Base-by-base conservation (phyloP, 2,797 vertebrate genomes). In the Clangula hyemalis region DNA sequence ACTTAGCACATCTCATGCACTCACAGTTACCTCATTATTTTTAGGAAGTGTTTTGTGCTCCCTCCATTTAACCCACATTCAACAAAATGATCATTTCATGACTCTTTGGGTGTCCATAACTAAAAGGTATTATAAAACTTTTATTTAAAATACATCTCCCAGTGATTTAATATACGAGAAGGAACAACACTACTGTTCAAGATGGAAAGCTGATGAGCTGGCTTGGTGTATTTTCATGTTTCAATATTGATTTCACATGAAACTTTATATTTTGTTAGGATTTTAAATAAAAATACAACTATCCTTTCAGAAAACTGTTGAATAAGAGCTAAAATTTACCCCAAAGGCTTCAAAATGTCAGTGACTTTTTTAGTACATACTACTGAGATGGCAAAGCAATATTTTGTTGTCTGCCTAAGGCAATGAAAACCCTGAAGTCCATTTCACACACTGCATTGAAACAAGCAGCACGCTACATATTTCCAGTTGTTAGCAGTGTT, bases 341-440 rank as follows among this genome's bases (percentile, higher is more conserved):
- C 11, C 69, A 39, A 85, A 32, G 61, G 34, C 6, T 65, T 14
- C 28, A 89, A 65, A 82, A 93, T 68, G 36, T 66, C 65, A 73
- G 20, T 69, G 49, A 74, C 18, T 61, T 71, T 73, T 79, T 90
- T 47, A 51, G 62, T 77, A 93, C 32, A 80, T 49, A 32, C 17
- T 61, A 53, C 54, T 79, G 68, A 95, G 85, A 43, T 64, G 38
- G 27, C n/a, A 72, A 24, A 81, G 39, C 1, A 4, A 45, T 57
- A 70, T 49, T 81, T 70, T 92, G 15, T 64, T 90, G 32, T 72
- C 94, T 70, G 69, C 65, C 84, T 72, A 90, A 77, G 81, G 90
- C 85, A 64, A 53, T 2, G 0, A 66, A 93, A 91, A 53, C 8
- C 61, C 68, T 85, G 77, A 82, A 89, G 69, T 41, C 65, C 16